Conservation (phyloP, 2,888 invertebrate species). For the Watsonalla cultraria region DNA sequence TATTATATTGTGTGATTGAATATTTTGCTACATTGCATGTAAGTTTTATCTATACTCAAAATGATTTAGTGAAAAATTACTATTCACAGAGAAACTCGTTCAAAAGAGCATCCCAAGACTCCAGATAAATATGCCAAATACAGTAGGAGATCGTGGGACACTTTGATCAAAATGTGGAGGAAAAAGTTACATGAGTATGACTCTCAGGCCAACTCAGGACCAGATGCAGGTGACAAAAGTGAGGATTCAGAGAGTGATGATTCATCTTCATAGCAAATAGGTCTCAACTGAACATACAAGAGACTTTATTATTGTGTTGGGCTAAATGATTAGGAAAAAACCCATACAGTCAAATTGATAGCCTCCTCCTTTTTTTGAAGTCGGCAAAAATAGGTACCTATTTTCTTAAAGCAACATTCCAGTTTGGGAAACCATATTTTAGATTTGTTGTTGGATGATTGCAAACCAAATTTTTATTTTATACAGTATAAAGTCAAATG, state of each 20-base stretch:
- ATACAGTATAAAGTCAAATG: too few species aligned
- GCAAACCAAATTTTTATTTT: too few species aligned
- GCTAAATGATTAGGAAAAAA: too few species aligned
- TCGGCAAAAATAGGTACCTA: too few species aligned
- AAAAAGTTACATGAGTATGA: constrained; percentile 90
- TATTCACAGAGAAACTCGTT: constrained; percentile 77
- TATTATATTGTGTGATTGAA: too few species aligned
- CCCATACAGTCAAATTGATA: too few species aligned
- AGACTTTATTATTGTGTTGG: neutral
- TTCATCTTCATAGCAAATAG: constrained; percentile 9
- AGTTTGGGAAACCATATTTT: too few species aligned
- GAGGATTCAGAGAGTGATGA: constrained; percentile 16
- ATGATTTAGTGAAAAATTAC: neutral
- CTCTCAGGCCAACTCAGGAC: constrained; percentile 38
- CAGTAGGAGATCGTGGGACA: constrained; percentile 96
- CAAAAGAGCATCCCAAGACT: constrained; percentile 89
- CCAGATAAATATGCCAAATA: constrained; percentile 93
- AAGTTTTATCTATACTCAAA: neutral
- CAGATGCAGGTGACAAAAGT: constrained; percentile 6
- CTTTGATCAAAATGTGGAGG: constrained; percentile 92
- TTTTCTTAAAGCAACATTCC: too few species aligned
- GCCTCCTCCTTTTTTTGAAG: too few species aligned
- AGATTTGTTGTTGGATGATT: too few species aligned
- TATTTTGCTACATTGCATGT: neutral
- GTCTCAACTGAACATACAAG: neutral